A percentile compares a stretch with the other conserved stretches of the same genome.
phyloP scores from a whole-genome alignment of 1,140 invertebrate genomes.

The Brachionus koreanus region DNA sequence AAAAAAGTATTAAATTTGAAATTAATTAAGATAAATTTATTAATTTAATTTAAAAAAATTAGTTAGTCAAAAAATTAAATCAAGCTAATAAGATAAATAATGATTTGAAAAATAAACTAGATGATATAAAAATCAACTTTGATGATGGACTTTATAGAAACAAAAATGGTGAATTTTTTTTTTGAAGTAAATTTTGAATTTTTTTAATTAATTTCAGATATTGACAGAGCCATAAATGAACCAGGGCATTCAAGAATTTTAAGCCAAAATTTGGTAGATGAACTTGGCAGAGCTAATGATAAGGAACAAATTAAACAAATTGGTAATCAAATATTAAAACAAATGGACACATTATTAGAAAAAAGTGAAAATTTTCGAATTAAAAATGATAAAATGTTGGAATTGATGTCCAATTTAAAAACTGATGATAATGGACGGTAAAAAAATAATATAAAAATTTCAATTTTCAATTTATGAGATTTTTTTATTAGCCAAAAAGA shows the following conservation, averaged over 20 bases:
- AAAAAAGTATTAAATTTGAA: not conserved
- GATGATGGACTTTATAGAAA: not conserved
- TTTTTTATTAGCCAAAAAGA: not conserved
- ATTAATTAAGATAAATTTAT: not conserved
- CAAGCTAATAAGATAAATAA: not conserved
- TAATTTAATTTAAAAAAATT: not conserved
- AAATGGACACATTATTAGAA: not conserved
- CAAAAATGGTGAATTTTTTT: not conserved
- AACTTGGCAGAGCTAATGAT: not conserved
- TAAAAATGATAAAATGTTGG: not conserved
- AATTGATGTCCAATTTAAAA: not conserved
- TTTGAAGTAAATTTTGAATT: not conserved
- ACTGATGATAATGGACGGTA: not conserved
- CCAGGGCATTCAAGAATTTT: not conserved
- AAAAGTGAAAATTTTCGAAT: not conserved
- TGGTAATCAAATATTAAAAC: not conserved
- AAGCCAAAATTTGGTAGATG: not conserved
- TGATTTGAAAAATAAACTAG: not conserved
- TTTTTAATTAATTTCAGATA: not conserved
- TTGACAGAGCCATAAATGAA: not conserved
- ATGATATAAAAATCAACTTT: not conserved
- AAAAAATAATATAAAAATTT: not conserved
- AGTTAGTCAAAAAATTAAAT: conserved; percentile 13
- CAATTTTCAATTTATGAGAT: not conserved
- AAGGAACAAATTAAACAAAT: not conserved